These are phyloP conservation scores for Leucoma salicis DNA, from an alignment of 2,888 invertebrate species.

Conservation along the genomic window DNA sequence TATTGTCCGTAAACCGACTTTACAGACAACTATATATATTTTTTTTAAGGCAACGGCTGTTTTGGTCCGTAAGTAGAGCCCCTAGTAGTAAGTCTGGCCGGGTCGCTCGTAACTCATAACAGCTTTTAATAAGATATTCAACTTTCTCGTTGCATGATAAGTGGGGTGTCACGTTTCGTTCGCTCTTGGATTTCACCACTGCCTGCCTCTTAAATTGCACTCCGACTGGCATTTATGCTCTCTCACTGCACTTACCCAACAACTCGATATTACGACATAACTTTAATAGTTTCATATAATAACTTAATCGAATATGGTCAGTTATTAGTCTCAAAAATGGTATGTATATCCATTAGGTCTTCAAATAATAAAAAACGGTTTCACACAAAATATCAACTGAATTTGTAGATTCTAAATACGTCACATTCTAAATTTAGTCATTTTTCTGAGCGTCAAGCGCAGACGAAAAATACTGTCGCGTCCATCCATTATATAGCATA, in stretches of 20 bases:
- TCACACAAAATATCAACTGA: background rate
- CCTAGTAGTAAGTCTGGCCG: no score
- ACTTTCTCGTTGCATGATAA: slow-evolving; percentile 73
- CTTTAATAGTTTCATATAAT: no score
- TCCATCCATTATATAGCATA: slow-evolving; percentile 70
- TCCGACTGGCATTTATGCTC: slow-evolving; percentile 49
- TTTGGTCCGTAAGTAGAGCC: no score
- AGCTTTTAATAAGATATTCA: slow-evolving; percentile 69
- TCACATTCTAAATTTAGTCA: slow-evolving; percentile 69
- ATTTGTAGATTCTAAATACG: slow-evolving; percentile 52
- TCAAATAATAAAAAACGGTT: slow-evolving; percentile 21
- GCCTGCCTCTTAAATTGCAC: slow-evolving; percentile 68
- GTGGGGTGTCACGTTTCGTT: slow-evolving; percentile 75
- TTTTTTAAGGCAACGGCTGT: no score
- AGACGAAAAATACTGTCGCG: slow-evolving; percentile 67
- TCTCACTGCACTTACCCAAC: slow-evolving; percentile 48
- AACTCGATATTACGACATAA: slow-evolving; percentile 39
- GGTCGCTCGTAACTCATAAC: no score
- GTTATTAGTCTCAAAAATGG: no score
- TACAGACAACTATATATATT: no score
- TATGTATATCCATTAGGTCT: background rate
- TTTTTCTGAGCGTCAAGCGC: slow-evolving; percentile 53
- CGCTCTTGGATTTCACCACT: slow-evolving; percentile 72
- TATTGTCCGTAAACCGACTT: no score
- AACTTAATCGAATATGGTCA: no score